These are phyloP conservation scores for Oophaga pumilio DNA, from an alignment of 2,113 vertebrate species.

Conservation along the genomic window DNA sequence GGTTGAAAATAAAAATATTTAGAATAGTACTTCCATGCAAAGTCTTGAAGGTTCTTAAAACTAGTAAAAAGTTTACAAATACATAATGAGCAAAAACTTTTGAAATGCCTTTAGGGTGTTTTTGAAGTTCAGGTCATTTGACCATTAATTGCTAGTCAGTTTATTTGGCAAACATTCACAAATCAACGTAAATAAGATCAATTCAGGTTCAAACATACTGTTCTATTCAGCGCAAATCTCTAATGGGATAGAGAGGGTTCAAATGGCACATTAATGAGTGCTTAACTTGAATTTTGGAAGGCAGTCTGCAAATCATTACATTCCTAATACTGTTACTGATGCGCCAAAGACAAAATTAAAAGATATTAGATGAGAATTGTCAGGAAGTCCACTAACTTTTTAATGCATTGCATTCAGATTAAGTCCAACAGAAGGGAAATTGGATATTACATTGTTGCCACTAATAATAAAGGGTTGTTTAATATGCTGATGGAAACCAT, in stretches of 20 bases:
- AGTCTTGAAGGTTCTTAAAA: neutral
- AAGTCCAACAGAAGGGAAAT: neutral
- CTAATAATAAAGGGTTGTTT: no score
- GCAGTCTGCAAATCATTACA: neutral
- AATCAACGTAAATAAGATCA: constrained; percentile 23
- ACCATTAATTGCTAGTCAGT: constrained; percentile 24
- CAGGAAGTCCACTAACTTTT: neutral
- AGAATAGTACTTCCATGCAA: neutral
- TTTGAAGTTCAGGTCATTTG: constrained; percentile 6
- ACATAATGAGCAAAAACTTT: neutral
- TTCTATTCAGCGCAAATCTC: constrained; percentile 1
- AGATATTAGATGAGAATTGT: neutral
- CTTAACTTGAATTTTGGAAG: neutral
- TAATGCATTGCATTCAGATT: neutral
- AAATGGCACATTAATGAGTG: constrained; percentile 7
- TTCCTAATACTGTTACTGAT: neutral
- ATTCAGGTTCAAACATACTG: constrained; percentile 28
- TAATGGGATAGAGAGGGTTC: neutral
- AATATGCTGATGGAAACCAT: no score
- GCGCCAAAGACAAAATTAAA: neutral
- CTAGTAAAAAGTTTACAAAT: neutral
- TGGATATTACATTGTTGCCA: no score
- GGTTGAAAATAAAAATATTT: neutral
- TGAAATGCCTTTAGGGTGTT: neutral
- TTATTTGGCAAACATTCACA: constrained; percentile 12